These are phyloP conservation scores for Neoarius graeffei DNA, from an alignment of 2,113 vertebrate species.

Conservation along the genomic window DNA sequence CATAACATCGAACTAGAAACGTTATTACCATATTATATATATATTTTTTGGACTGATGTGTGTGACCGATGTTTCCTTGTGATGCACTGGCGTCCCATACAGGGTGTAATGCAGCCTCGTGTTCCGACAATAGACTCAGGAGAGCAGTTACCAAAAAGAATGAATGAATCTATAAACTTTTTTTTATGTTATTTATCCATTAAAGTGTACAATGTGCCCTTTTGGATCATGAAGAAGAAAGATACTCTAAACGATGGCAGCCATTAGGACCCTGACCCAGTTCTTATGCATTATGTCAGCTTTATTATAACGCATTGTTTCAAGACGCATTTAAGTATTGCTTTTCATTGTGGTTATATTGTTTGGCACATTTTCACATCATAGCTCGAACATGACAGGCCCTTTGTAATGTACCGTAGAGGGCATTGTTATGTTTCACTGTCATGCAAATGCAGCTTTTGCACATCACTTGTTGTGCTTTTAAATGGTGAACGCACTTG, in stretches of 20 bases:
- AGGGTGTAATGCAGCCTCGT: background rate
- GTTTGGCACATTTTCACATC: background rate
- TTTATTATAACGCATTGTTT: constrained; percentile 1
- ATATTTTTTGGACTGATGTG: background rate
- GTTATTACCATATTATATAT: background rate
- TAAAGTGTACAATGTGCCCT: background rate
- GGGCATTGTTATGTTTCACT: background rate
- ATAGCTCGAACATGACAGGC: constrained; percentile 27
- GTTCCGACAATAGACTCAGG: background rate
- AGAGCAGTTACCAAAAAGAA: background rate
- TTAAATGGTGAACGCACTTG: background rate
- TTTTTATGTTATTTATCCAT: background rate
- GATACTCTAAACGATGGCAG: background rate
- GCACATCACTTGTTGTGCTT: background rate
- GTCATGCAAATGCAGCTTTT: constrained; percentile 2
- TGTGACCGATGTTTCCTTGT: background rate
- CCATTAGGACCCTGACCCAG: background rate
- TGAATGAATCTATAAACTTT: background rate
- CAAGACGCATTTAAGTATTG: background rate
- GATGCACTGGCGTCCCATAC: background rate
- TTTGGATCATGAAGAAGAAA: background rate
- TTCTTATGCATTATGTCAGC: background rate
- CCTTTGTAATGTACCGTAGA: constrained; percentile 11
- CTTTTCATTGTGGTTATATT: constrained; percentile 15
- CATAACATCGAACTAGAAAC: background rate